Evolutionary conservation across 2,113 vertebrate species (phyloP).

Genomic region (Rafetus swinhoei): DNA sequence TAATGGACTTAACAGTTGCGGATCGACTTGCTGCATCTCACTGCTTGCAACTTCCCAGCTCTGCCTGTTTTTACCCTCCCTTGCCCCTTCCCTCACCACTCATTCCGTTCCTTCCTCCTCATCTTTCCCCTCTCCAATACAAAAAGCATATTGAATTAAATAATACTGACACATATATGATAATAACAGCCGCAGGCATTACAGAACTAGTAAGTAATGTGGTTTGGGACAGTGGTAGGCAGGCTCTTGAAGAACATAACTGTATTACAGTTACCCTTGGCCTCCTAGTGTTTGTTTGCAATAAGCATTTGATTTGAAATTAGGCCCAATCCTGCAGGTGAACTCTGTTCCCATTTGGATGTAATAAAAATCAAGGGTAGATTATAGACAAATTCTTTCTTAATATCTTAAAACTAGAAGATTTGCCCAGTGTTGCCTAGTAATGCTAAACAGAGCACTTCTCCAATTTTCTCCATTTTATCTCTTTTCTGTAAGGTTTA

Average conservation of each 20-base stretch:
- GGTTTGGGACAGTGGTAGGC: accelerated
- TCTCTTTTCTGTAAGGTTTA: too few species aligned
- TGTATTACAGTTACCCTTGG: not conserved
- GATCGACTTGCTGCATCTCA: not conserved
- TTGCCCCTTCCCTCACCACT: not conserved
- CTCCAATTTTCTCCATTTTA: too few species aligned
- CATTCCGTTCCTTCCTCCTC: not conserved
- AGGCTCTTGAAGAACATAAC: not conserved
- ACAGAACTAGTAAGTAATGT: not conserved
- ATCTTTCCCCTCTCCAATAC: not conserved
- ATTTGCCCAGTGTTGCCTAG: too few species aligned
- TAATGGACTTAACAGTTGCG: not conserved
- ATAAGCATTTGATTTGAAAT: not conserved
- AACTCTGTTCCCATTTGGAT: not conserved
- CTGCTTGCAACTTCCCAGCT: not conserved
- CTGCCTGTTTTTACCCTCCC: not conserved
- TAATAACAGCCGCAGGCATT: not conserved
- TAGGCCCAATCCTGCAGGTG: not conserved
- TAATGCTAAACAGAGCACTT: too few species aligned
- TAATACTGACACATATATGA: not conserved
- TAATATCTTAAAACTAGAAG: not conserved
- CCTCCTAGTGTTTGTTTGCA: not conserved
- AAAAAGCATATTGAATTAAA: not conserved
- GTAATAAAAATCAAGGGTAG: not conserved
- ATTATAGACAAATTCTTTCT: not conserved